Percentiles rank a stretch among this genome's conserved stretches.
Evolutionary conservation across 2,888 invertebrate genomes (phyloP).

Genomic region (Macrosoma leucophasiata): DNA sequence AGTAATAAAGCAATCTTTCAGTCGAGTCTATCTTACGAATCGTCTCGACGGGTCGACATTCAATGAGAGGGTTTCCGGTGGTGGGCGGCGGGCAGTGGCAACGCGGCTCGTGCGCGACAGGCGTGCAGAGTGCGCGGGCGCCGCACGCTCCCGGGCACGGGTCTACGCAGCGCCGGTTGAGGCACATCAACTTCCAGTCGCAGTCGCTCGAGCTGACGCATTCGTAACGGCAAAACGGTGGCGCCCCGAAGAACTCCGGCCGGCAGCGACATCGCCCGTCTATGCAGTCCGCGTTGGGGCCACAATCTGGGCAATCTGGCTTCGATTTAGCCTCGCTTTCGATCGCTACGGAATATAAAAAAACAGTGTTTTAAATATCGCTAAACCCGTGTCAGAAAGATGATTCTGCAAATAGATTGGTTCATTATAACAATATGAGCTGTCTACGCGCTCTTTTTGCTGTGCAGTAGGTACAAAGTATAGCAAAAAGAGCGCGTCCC

Average conservation of each 20-base stretch:
- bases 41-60: constrained; percentile 75
- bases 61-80: constrained; percentile 84
- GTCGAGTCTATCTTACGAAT: constrained; percentile 65
- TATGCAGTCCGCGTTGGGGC: constrained; percentile 83
- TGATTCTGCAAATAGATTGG: not conserved
- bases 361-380: constrained; percentile 11
- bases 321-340: constrained; percentile 54
- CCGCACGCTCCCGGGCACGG: constrained; percentile 87
- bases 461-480: not conserved
- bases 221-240: constrained; percentile 84
- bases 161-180: constrained; percentile 82
- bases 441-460: not conserved
- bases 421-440: not conserved
- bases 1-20: constrained; percentile 48
- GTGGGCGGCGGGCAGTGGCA: constrained; percentile 81
- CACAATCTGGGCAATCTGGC: constrained; percentile 81
- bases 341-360: constrained; percentile 35
- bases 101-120: constrained; percentile 81
- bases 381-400: not conserved
- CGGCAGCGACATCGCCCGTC: constrained; percentile 81
- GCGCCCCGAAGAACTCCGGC: constrained; percentile 80
- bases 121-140: constrained; percentile 80
- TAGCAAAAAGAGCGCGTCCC: not conserved
- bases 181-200: constrained; percentile 80
- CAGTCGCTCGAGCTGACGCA: constrained; percentile 84